Conservation (phyloP, 2,888 invertebrate genomes). For the Rugalucina vietnamica region DNA sequence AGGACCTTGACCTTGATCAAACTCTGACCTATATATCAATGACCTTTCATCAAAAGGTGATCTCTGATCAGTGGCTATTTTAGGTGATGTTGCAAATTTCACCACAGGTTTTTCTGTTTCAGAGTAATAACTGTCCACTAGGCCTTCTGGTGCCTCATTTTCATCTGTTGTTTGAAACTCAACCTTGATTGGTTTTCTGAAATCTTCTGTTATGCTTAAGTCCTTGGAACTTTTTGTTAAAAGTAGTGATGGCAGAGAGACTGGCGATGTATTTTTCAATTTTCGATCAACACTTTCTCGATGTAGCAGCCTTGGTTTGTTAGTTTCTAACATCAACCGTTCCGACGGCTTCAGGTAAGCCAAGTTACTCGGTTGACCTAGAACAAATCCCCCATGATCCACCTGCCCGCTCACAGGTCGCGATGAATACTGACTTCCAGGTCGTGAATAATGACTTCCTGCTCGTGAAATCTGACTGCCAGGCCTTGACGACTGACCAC, state of each 20-base stretch:
- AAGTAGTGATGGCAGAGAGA: slow-evolving; percentile 8
- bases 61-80: slow-evolving; percentile 9
- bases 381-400: slow-evolving; percentile 15
- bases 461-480: slow-evolving; percentile 56
- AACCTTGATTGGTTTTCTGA: slow-evolving; percentile 32
- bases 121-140: slow-evolving; percentile 64
- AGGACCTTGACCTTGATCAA: slow-evolving; percentile 40
- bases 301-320: slow-evolving; percentile 65
- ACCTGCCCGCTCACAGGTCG: slow-evolving; percentile 52
- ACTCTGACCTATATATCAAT: background rate
- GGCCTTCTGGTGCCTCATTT: slow-evolving; percentile 27
- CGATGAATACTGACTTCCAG: slow-evolving; percentile 45
- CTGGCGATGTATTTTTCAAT: slow-evolving; percentile 41
- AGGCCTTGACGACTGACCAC: slow-evolving; percentile 53
- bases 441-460: slow-evolving; percentile 55
- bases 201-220: background rate
- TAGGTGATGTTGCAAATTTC: slow-evolving; percentile 35
- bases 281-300: slow-evolving; percentile 63
- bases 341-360: slow-evolving; percentile 65
- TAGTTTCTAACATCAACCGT: slow-evolving; percentile 60
- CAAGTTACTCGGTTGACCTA: slow-evolving; percentile 51
- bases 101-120: slow-evolving; percentile 59
- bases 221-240: background rate
- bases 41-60: background rate
- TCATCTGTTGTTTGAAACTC: slow-evolving; percentile 40